Conservation (phyloP, 2,113 vertebrate genomes). For the Artemisiospiza belli region DNA sequence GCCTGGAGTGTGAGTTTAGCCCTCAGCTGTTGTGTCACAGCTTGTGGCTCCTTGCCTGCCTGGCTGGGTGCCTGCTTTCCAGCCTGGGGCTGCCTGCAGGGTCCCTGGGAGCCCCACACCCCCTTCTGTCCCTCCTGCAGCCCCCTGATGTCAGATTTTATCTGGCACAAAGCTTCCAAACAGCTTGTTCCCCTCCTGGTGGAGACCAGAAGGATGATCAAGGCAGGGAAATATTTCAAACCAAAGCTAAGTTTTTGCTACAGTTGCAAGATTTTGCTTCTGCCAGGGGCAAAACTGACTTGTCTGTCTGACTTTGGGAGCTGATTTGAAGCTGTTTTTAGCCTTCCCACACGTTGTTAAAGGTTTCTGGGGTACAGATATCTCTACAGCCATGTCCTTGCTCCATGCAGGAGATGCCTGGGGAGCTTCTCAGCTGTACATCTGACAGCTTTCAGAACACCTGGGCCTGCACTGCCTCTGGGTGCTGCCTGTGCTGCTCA, state of each 20-base stretch:
- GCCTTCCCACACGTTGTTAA: neutral
- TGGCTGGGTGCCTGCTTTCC: neutral
- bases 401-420: neutral
- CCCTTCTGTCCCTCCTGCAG: neutral
- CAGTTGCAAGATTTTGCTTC: neutral
- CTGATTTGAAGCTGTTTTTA: neutral
- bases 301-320: neutral
- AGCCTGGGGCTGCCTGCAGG: neutral
- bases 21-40: neutral
- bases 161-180: neutral
- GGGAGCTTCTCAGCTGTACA: fast-evolving
- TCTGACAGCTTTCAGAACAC: neutral
- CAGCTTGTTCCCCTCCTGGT: neutral
- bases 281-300: neutral
- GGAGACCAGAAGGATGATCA: neutral
- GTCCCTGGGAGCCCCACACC: neutral
- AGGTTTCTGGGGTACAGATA: neutral
- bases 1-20: neutral
- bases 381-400: neutral
- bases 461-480: neutral
- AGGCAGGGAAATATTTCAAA: neutral
- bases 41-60: neutral
- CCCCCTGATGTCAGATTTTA: neutral
- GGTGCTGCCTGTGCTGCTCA: neutral
- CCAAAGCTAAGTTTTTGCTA: neutral